A percentile compares a stretch with the other conserved stretches of the same genome.
Evolutionary conservation across 2,888 invertebrate genomes (phyloP).

Genomic region (Amiota mariae): DNA sequence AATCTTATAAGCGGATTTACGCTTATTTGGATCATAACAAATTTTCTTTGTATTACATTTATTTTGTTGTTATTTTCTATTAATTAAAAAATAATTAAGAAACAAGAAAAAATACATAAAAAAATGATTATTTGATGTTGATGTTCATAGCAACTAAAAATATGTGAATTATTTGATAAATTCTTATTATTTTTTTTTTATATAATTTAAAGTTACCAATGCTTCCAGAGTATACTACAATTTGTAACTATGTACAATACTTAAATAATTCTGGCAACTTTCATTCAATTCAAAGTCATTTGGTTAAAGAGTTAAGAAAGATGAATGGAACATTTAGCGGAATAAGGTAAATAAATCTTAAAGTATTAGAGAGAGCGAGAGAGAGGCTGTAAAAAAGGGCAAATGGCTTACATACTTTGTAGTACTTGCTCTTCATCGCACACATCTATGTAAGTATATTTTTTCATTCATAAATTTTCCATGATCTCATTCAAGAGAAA

Average conservation of each 20-base stretch:
- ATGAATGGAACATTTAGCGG: neutral
- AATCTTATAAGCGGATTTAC: slow-evolving; percentile 25
- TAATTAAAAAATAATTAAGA: slow-evolving; percentile 1
- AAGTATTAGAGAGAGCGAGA: slow-evolving; percentile 1
- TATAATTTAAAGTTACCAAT: no score
- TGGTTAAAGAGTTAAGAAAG: no score
- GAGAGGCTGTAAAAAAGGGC: neutral
- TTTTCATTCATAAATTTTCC: slow-evolving; percentile 29
- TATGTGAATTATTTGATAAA: no score
- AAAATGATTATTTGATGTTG: neutral
- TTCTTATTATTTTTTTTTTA: no score
- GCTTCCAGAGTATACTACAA: no score
- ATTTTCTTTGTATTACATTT: neutral
- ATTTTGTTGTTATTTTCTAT: slow-evolving; percentile 5
- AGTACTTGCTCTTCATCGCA: neutral
- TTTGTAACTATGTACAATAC: no score
- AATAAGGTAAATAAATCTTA: slow-evolving; percentile 16
- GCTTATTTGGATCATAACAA: slow-evolving; percentile 20
- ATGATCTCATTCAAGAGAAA: slow-evolving; percentile 7
- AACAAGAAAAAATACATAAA: slow-evolving; percentile 4
- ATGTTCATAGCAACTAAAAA: no score
- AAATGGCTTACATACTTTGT: neutral
- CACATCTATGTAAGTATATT: no score
- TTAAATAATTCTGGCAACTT: no score
- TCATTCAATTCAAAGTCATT: no score